phyloP scores from a whole-genome alignment of 2,113 vertebrate genomes.

The Scopus umbretta region DNA sequence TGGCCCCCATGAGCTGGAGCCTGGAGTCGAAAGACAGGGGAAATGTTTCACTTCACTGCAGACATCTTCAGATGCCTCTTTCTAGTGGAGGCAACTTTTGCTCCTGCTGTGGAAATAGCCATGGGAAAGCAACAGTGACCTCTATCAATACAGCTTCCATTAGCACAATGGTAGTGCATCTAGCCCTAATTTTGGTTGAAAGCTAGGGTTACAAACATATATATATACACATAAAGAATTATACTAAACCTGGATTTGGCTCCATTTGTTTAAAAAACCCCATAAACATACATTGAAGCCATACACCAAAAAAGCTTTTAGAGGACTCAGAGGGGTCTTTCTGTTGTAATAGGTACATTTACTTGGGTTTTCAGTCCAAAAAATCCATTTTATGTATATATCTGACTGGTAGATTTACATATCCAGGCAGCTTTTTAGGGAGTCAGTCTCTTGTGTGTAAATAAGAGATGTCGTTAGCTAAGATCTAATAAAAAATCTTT shows the following conservation, averaged over 20 bases:
- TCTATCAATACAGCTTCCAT: not conserved
- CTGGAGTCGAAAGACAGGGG: not conserved
- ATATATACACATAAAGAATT: not conserved
- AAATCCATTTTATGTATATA: conserved; percentile 27
- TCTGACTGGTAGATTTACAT: conserved; percentile 55
- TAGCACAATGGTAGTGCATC: not conserved
- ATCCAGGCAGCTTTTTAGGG: conserved; percentile 42
- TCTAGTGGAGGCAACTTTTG: not conserved
- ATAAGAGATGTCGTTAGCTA: conserved; percentile 57
- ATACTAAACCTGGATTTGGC: conserved; percentile 20
- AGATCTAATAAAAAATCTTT: conserved; percentile 53
- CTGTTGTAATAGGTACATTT: conserved; percentile 48
- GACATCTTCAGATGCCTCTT: not conserved
- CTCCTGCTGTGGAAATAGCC: not conserved
- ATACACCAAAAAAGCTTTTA: conserved; percentile 50
- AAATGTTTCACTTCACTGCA: not conserved
- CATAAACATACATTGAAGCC: conserved; percentile 34
- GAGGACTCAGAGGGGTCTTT: conserved; percentile 51
- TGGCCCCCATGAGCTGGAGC: accelerated
- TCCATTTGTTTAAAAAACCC: not conserved
- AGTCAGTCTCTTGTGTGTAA: conserved; percentile 47
- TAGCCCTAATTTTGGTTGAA: not conserved
- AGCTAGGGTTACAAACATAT: not conserved
- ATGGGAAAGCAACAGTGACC: not conserved
- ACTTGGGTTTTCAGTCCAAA: conserved; percentile 42